These are phyloP conservation scores for Sinocyclocheilus anophthalmus DNA, from an alignment of 2,113 vertebrate genomes.

Conservation along the genomic window DNA sequence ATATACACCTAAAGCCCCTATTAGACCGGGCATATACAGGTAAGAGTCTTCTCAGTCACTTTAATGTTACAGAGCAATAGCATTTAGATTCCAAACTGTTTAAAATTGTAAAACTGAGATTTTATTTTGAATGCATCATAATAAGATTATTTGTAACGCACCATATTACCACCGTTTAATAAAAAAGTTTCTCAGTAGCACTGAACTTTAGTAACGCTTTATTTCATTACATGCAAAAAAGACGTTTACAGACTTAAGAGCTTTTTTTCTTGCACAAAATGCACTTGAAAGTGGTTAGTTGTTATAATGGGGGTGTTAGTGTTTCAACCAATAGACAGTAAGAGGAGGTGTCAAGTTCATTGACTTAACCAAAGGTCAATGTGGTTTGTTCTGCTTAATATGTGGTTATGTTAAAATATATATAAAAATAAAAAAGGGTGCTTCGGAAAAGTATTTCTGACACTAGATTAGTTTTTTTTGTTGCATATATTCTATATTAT, in stretches of 20 bases:
- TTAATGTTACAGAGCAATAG: not conserved
- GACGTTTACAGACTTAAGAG: too few species aligned
- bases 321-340: slow-evolving; percentile 12
- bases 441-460: too few species aligned
- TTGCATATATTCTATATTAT: too few species aligned
- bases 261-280: not conserved
- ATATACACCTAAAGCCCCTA: slow-evolving; percentile 71
- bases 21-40: slow-evolving; percentile 78
- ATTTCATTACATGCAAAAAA: too few species aligned
- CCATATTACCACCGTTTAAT: not conserved
- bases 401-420: too few species aligned
- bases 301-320: not conserved
- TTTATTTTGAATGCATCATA: not conserved
- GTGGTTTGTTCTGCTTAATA: not conserved
- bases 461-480: too few species aligned
- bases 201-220: too few species aligned
- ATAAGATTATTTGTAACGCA: not conserved
- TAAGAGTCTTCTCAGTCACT: slow-evolving; percentile 49
- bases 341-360: not conserved
- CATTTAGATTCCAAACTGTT: not conserved
- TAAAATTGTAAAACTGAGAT: not conserved
- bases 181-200: too few species aligned
- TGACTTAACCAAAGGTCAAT: not conserved
- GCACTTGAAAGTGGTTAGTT: too few species aligned
- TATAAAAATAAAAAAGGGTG: too few species aligned